Conservation (phyloP, 2,888 invertebrate species). For the Cheilosia vernalis region DNA sequence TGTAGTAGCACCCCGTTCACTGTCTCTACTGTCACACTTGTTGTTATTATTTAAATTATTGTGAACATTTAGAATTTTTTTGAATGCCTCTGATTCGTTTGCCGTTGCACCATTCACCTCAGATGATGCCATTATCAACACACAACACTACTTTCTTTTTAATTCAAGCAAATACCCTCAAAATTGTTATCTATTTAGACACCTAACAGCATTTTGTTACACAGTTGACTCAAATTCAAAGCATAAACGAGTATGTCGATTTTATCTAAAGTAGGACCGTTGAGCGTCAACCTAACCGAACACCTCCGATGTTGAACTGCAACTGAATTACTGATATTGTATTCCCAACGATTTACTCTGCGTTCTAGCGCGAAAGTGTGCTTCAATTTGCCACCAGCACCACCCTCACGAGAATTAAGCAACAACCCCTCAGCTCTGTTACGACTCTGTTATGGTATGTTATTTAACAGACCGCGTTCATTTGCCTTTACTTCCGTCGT, state of each 20-base stretch:
- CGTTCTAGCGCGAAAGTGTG: constrained; percentile 61
- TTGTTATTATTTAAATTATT: constrained; percentile 79
- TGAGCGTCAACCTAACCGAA: constrained; percentile 43
- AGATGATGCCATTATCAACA: constrained; percentile 45
- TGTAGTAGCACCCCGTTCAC: constrained; percentile 29
- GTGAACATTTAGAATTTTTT: constrained; percentile 75
- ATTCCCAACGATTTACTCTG: constrained; percentile 18
- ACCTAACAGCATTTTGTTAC: neutral
- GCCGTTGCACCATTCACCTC: constrained; percentile 29
- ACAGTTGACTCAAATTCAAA: constrained; percentile 12
- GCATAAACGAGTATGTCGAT: neutral
- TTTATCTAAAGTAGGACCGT: neutral
- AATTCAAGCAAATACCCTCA: neutral
- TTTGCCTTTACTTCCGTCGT: constrained; percentile 55
- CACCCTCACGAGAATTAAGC: constrained; percentile 38
- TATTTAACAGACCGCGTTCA: constrained; percentile 67
- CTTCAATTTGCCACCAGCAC: constrained; percentile 19
- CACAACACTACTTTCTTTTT: neutral
- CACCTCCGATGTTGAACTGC: constrained; percentile 59
- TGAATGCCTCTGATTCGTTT: constrained; percentile 39
- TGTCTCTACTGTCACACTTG: constrained; percentile 76
- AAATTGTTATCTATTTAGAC: constrained; percentile 5
- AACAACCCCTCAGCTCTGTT: constrained; percentile 51
- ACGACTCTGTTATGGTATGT: constrained; percentile 51
- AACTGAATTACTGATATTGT: constrained; percentile 69